Percentiles rank a stretch among this genome's conserved stretches.
These are phyloP conservation scores for Drosophila subquinaria DNA, from an alignment of 2,888 invertebrate species.

Conservation along the genomic window DNA sequence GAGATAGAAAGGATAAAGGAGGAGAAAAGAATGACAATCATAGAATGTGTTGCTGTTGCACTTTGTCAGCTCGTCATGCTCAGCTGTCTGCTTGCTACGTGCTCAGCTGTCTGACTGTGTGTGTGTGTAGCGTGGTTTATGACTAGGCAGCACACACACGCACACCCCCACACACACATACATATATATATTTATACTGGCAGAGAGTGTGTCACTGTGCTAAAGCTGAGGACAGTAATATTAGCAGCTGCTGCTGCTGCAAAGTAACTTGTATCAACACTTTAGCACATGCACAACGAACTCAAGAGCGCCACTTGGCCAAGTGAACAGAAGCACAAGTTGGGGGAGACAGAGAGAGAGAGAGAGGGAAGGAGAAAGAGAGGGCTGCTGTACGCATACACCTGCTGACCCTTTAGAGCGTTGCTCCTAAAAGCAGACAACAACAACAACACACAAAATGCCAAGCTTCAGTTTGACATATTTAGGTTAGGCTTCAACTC, in stretches of 20 bases:
- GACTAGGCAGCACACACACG: conserved; percentile 34
- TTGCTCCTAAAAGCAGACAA: conserved; percentile 65
- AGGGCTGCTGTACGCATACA: conserved; percentile 23
- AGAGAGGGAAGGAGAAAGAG: neutral
- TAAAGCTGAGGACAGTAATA: conserved; percentile 57
- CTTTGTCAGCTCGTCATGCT: conserved; percentile 78
- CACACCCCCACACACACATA: conserved; percentile 14
- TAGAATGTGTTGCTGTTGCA: conserved; percentile 55
- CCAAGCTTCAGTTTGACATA: conserved; percentile 66
- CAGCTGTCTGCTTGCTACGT: conserved; percentile 69
- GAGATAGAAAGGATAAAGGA: neutral
- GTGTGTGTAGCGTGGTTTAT: conserved; percentile 44
- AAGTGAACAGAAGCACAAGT: conserved; percentile 1
- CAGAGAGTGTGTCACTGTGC: conserved; percentile 68
- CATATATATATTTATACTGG: conserved; percentile 10
- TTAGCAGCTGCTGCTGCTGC: conserved; percentile 39
- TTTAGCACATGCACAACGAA: conserved; percentile 71
- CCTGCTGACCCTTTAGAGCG: conserved; percentile 72
- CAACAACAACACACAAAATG: conserved; percentile 51
- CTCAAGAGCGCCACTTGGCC: conserved; percentile 67
- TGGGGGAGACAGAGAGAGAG: neutral
- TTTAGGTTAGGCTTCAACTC: conserved; percentile 63
- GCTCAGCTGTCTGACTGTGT: conserved; percentile 61
- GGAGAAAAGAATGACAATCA: neutral
- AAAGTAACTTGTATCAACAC: conserved; percentile 78